Base-by-base conservation (phyloP, 1,140 invertebrate genomes). In the Goniozus legneri region DNA sequence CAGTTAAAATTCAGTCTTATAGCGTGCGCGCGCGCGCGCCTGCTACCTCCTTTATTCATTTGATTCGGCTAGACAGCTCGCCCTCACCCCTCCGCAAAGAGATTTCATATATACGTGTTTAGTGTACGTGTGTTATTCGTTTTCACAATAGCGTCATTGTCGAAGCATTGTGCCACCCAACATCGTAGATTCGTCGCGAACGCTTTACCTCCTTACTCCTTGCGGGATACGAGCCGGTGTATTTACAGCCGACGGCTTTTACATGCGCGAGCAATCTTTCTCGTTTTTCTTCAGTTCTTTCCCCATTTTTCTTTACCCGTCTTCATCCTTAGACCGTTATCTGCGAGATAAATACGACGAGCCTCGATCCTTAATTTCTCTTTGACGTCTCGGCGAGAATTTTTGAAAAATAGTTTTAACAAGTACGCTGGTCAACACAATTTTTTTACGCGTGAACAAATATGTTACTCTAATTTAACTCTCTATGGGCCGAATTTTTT, bases 121-220 rank as follows among this genome's bases (percentile, higher is more conserved):
- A n/a, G n/a, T n/a, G n/a, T n/a, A n/a, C n/a, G n/a, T n/a, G 62
- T 64, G 62, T 64, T 67, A 67, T 67, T 67, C 65, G 63, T 67
- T 66, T 67, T 64, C 62, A 67, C 65, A 67, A 67, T 67, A 64
- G 65, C 64, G 61, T 67, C 65, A 67, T 67, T 67, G 63, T 59
- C 65, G 61, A 50, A 60, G 63, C 65, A 67, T 65, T 67, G 65
- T 67, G 63, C 61, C 56, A 64, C 63, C 61, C 64, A 63, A 64
- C 65, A 65, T 59, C 55, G 56, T 63, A 62, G 62, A 67, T 65
- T 67, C 63, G 65, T 67, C 64, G 62, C 65, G 63, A 65, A 67
- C 65, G 62, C 60, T 67, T 59, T 67, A 62, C 61, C 60, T 64
- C 62, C 56, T n/a, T 54, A 54, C 56, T 44, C 35, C 47, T 59